phyloP scores from a whole-genome alignment of 2,888 invertebrate species.

The Melanotus villosus region DNA sequence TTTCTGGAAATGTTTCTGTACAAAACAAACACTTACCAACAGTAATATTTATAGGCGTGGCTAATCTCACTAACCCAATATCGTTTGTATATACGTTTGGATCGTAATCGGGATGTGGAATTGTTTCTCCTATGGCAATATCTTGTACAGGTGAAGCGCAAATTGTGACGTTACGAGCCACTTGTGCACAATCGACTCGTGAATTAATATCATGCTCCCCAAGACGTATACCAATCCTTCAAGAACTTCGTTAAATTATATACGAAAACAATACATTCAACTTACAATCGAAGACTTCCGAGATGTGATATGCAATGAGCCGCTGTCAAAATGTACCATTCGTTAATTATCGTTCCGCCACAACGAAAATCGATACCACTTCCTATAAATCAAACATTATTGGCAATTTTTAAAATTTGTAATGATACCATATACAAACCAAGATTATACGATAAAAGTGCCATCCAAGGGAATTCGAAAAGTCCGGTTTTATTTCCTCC shows the following conservation, averaged over 20 bases:
- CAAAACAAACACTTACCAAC: no score
- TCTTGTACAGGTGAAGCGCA: slow-evolving; percentile 70
- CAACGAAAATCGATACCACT: slow-evolving; percentile 61
- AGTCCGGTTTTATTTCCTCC: slow-evolving; percentile 74
- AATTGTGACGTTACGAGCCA: slow-evolving; percentile 54
- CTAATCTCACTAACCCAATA: slow-evolving; percentile 71
- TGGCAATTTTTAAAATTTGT: not conserved
- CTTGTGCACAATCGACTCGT: slow-evolving; percentile 66
- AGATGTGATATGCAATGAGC: slow-evolving; percentile 71
- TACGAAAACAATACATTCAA: slow-evolving; percentile 23
- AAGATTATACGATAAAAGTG: slow-evolving; percentile 75
- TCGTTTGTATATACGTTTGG: slow-evolving; percentile 70
- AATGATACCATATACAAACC: no score
- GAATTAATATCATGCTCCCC: slow-evolving; percentile 73
- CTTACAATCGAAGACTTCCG: slow-evolving; percentile 58
- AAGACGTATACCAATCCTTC: slow-evolving; percentile 70
- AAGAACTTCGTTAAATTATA: not conserved
- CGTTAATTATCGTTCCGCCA: slow-evolving; percentile 71
- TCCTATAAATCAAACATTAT: not conserved
- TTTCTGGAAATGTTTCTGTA: no score
- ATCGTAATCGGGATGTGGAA: slow-evolving; percentile 71
- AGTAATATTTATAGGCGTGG: slow-evolving; percentile 65
- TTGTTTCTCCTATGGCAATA: slow-evolving; percentile 67
- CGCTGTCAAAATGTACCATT: slow-evolving; percentile 72
- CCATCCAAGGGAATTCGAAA: slow-evolving; percentile 85